phyloP scores from a whole-genome alignment of 1,140 invertebrate species.

The Palaemon carinicauda region DNA sequence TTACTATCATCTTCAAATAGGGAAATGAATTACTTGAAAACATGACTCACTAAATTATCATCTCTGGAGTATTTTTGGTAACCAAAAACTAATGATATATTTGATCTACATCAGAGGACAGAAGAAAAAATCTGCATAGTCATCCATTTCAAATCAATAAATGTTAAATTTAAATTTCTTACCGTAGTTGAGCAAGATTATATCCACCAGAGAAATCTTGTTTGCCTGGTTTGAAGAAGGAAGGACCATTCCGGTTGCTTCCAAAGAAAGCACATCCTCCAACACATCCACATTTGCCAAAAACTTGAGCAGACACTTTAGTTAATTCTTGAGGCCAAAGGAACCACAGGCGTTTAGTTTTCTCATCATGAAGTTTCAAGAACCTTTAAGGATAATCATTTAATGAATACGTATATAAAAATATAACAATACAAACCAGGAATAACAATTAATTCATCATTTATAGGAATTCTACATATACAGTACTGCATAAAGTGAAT shows the following conservation, averaged over 20 bases:
- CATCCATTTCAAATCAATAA: not conserved
- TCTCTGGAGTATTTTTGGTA: too few species aligned
- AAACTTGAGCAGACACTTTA: constrained; percentile 65
- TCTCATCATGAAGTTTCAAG: constrained; percentile 86
- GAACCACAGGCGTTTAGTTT: constrained; percentile 91
- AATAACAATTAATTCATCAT: too few species aligned
- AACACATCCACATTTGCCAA: constrained; percentile 90
- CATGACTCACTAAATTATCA: too few species aligned
- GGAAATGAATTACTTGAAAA: too few species aligned
- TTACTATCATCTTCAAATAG: too few species aligned
- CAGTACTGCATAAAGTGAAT: too few species aligned
- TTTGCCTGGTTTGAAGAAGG: constrained; percentile 85
- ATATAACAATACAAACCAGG: too few species aligned
- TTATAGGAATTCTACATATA: too few species aligned
- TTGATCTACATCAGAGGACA: not conserved
- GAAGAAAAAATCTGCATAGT: constrained; percentile 55
- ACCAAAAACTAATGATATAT: too few species aligned
- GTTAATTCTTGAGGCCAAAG: constrained; percentile 78
- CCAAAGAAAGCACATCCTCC: constrained; percentile 96
- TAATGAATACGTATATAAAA: too few species aligned
- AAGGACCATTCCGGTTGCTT: constrained; percentile 82
- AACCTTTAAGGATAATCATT: constrained; percentile 68
- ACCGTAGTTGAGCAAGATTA: constrained; percentile 81
- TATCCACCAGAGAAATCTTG: constrained; percentile 82
- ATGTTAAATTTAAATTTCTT: constrained; percentile 32